phyloP scores from a whole-genome alignment of 2,888 invertebrate species.

The Oligia latruncula region DNA sequence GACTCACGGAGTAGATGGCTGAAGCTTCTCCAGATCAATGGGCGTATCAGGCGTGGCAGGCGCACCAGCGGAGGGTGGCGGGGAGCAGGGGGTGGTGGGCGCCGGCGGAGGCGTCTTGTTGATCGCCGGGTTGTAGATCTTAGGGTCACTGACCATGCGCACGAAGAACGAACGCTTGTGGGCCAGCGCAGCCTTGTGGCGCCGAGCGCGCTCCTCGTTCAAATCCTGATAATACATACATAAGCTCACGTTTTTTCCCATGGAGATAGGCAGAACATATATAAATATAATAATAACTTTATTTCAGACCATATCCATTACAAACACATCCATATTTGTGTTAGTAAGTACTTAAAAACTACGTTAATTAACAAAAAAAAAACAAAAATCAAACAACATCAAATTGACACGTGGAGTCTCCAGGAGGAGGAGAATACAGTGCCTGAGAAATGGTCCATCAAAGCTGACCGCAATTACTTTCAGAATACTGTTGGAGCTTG shows the following conservation, averaged over 20 bases:
- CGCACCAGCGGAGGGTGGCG: slow-evolving; percentile 78
- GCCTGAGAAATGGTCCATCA: neutral
- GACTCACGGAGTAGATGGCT: slow-evolving; percentile 82
- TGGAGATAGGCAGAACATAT: neutral
- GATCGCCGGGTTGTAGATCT: slow-evolving; percentile 98
- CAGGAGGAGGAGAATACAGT: neutral
- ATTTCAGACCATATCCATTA: neutral
- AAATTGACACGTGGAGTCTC: neutral
- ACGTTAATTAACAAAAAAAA: neutral
- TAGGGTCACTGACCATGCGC: slow-evolving; percentile 99
- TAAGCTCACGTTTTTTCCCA: neutral
- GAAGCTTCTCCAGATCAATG: slow-evolving; percentile 70
- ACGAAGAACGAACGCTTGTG: slow-evolving; percentile 99
- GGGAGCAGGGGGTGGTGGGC: slow-evolving; percentile 89
- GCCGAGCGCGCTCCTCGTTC: slow-evolving; percentile 93
- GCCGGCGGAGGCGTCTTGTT: slow-evolving; percentile 93
- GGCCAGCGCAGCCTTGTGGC: slow-evolving; percentile 94
- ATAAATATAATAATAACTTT: neutral
- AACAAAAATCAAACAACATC: neutral
- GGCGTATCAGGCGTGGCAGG: slow-evolving; percentile 83
- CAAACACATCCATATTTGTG: neutral
- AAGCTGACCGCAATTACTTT: neutral
- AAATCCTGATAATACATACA: slow-evolving; percentile 89
- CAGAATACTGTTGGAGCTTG: slow-evolving; percentile 1
- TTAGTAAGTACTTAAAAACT: neutral